Conservation (phyloP, 1,140 invertebrate genomes). For the Oncopodura yosiiana region DNA sequence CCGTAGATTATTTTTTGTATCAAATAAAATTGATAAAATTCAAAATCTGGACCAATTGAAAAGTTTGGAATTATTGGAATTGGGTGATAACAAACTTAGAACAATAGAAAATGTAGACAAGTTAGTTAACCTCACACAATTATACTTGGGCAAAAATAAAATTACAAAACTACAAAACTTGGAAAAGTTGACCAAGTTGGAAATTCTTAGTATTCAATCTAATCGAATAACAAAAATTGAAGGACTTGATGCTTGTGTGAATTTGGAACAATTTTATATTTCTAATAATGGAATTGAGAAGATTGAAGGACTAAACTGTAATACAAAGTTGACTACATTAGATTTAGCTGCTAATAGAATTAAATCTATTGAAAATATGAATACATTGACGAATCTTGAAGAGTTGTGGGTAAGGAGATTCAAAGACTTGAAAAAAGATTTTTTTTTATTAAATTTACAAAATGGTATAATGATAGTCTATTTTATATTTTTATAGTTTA, state of each 20-base stretch:
- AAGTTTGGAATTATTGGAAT: conserved; percentile 74
- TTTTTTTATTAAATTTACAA: background rate
- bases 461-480: background rate
- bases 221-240: conserved; percentile 84
- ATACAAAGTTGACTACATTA: conserved; percentile 65
- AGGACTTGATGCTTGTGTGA: conserved; percentile 61
- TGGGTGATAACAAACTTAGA: conserved; percentile 71
- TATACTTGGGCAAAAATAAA: conserved; percentile 95
- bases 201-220: conserved; percentile 69
- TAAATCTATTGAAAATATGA: conserved; percentile 65
- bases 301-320: conserved; percentile 63
- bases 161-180: conserved; percentile 82
- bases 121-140: conserved; percentile 58
- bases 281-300: conserved; percentile 82
- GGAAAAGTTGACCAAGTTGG: conserved; percentile 61
- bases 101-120: conserved; percentile 73
- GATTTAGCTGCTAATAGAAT: conserved; percentile 87
- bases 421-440: conserved; percentile 2
- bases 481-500: conserved; percentile 57
- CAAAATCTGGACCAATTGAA: conserved; percentile 76
- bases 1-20: conserved; percentile 78
- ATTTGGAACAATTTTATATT: conserved; percentile 81
- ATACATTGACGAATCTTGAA: conserved; percentile 62
- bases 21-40: conserved; percentile 86
- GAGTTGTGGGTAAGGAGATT: conserved; percentile 79